A percentile compares a stretch with the other conserved stretches of the same genome.
Conservation (phyloP, 2,113 vertebrate genomes). For the Hypanus sabinus region DNA sequence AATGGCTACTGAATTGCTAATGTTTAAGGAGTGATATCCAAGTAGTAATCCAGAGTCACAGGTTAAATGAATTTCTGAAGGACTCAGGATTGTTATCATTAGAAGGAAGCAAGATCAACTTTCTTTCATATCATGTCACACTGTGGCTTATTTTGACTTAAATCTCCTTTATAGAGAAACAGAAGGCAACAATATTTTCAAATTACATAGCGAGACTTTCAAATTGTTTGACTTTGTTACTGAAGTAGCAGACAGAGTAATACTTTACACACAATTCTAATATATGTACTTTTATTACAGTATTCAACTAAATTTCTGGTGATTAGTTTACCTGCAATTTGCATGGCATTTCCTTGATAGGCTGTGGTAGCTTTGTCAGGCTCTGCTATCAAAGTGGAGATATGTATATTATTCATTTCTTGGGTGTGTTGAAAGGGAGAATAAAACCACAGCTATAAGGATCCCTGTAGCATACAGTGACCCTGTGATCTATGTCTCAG, state of each 20-base stretch:
- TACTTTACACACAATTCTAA: background rate
- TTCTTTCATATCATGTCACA: background rate
- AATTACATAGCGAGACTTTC: too few species aligned
- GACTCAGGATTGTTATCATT: background rate
- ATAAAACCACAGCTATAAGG: too few species aligned
- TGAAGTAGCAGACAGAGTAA: background rate
- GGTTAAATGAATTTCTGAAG: background rate
- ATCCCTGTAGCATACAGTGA: too few species aligned
- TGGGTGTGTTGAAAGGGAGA: background rate
- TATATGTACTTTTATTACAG: background rate
- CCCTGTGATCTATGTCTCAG: too few species aligned
- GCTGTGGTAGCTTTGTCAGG: too few species aligned
- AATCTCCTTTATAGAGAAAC: background rate
- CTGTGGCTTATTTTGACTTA: background rate
- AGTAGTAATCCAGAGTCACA: background rate
- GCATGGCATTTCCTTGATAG: background rate
- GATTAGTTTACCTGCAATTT: background rate
- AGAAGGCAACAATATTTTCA: background rate
- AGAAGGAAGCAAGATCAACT: background rate
- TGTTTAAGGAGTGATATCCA: background rate
- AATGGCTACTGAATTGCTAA: background rate
- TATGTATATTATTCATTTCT: conserved; percentile 6
- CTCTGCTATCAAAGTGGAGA: background rate
- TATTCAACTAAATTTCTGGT: background rate
- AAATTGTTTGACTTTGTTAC: background rate